Conservation (phyloP, 2,888 invertebrate genomes). For the Molanna angustata region DNA sequence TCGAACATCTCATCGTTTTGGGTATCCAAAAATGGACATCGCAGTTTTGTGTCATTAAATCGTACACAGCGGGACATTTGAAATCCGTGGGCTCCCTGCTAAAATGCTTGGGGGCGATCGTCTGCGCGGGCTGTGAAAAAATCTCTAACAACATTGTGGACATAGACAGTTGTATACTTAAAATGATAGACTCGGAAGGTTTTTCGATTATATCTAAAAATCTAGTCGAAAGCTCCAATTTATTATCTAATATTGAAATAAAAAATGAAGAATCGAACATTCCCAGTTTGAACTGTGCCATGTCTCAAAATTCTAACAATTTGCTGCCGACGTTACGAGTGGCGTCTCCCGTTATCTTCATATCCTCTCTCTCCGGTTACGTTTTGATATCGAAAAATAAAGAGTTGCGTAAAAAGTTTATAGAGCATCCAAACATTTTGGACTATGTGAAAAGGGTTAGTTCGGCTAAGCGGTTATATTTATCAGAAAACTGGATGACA, state of each 20-base stretch:
- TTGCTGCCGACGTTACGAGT: slow-evolving; percentile 45
- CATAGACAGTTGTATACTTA: slow-evolving; percentile 32
- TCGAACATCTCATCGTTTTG: slow-evolving; percentile 12
- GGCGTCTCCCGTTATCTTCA: slow-evolving; percentile 45
- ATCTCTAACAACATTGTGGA: background rate
- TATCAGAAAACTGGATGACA: slow-evolving; percentile 61
- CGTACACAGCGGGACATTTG: slow-evolving; percentile 50
- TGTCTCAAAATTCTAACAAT: slow-evolving; percentile 43
- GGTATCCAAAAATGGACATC: slow-evolving; percentile 47
- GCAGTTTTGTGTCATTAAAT: slow-evolving; percentile 44
- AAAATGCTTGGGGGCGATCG: slow-evolving; percentile 44
- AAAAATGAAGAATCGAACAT: slow-evolving; percentile 38
- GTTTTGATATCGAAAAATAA: slow-evolving; percentile 41
- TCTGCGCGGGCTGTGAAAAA: slow-evolving; percentile 38
- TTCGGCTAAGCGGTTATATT: slow-evolving; percentile 39
- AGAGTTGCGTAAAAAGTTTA: slow-evolving; percentile 43
- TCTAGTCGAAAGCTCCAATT: slow-evolving; percentile 44
- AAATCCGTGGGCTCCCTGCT: slow-evolving; percentile 44
- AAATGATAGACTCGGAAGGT: slow-evolving; percentile 47
- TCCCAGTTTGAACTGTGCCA: slow-evolving; percentile 41
- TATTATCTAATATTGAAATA: slow-evolving; percentile 42
- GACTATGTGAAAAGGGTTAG: slow-evolving; percentile 48
- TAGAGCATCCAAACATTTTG: slow-evolving; percentile 41
- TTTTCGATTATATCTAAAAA: slow-evolving; percentile 47
- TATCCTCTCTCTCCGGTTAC: slow-evolving; percentile 45